These are phyloP conservation scores for Pristiophorus japonicus DNA, from an alignment of 2,113 vertebrate genomes.

Conservation along the genomic window DNA sequence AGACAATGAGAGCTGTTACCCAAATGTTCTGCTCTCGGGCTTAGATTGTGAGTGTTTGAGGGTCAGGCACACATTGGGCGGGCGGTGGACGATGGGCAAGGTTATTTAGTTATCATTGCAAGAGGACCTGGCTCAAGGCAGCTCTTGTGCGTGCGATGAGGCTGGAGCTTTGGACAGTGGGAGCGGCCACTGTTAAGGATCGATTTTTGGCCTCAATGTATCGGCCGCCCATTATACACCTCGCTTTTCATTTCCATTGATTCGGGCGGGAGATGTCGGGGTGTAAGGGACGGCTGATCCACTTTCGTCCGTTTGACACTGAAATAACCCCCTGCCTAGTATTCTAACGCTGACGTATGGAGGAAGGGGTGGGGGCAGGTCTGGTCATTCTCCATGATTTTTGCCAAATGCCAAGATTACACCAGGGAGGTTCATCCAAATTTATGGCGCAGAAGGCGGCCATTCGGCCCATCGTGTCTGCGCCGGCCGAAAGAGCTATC, in stretches of 20 bases:
- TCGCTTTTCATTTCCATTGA: not conserved
- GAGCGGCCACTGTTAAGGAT: not conserved
- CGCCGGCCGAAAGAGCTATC: too few species aligned
- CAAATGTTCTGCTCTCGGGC: not conserved
- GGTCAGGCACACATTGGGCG: too few species aligned
- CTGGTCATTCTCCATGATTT: not conserved
- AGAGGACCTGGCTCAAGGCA: not conserved
- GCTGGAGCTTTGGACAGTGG: too few species aligned
- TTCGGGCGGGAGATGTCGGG: not conserved
- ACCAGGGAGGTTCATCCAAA: not conserved
- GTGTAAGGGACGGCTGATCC: not conserved
- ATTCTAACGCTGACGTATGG: too few species aligned
- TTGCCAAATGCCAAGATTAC: not conserved
- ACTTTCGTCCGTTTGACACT: not conserved
- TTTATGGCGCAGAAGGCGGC: too few species aligned
- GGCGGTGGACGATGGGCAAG: not conserved
- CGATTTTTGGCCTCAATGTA: not conserved
- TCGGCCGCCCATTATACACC: not conserved
- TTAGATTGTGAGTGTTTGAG: not conserved
- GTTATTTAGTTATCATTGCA: not conserved
- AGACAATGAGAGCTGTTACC: not conserved
- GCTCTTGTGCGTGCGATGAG: not conserved
- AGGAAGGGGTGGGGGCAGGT: not conserved
- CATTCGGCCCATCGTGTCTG: too few species aligned
- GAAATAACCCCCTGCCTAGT: not conserved